phyloP scores from a whole-genome alignment of 2,113 vertebrate species.

The Nycticorax nycticorax region DNA sequence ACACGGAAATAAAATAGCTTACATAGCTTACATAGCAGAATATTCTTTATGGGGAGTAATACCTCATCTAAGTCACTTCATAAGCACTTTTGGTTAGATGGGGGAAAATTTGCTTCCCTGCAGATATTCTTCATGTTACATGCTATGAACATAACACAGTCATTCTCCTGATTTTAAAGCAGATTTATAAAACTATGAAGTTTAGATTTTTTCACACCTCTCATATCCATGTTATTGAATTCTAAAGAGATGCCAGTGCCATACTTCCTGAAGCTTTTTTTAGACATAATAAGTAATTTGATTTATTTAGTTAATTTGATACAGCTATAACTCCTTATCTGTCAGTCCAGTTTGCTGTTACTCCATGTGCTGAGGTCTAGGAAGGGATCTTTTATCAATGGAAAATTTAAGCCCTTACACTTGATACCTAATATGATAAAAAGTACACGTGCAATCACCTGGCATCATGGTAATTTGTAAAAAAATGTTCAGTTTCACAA shows the following conservation, averaged over 20 bases:
- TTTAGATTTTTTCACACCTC: not conserved
- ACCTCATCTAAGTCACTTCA: not conserved
- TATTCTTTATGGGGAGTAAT: not conserved
- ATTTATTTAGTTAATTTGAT: not conserved
- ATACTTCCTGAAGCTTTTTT: not conserved
- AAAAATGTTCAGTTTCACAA: not conserved
- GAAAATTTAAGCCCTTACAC: not conserved
- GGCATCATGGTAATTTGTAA: not conserved
- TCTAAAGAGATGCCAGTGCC: not conserved
- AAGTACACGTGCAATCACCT: not conserved
- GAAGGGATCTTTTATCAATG: fast-evolving
- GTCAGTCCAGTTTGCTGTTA: not conserved
- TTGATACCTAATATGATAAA: not conserved
- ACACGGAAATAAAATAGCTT: not conserved
- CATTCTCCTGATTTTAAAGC: not conserved
- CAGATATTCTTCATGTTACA: not conserved
- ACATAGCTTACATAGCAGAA: not conserved
- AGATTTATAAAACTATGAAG: not conserved
- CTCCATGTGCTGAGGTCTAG: not conserved
- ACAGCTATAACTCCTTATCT: not conserved
- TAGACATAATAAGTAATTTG: not conserved
- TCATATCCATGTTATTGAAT: not conserved
- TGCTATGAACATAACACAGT: not conserved
- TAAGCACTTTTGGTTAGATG: not conserved
- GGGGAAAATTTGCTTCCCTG: not conserved